phyloP scores from a whole-genome alignment of 2,113 vertebrate genomes.

The Lophius piscatorius region DNA sequence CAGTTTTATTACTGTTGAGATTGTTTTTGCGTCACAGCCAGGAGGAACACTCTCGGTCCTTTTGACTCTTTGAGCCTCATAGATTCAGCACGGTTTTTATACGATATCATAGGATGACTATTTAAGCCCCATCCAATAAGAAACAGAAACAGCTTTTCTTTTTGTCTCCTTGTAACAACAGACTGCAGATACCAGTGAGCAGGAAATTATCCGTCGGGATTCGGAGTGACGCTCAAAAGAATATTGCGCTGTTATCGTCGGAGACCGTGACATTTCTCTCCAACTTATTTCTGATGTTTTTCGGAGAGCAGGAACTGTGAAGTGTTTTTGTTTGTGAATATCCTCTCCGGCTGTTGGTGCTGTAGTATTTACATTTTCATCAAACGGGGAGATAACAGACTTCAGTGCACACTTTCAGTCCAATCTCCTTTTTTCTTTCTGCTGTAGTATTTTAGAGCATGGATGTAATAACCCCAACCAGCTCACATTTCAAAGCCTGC shows the following conservation, averaged over 20 bases:
- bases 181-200: conserved; percentile 15
- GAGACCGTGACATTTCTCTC: conserved; percentile 18
- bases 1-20: conserved; percentile 32
- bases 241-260: background rate
- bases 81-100: conserved; percentile 15
- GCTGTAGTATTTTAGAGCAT: conserved; percentile 36
- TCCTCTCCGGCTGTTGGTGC: background rate
- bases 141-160: conserved; percentile 35
- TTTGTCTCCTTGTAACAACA: conserved; percentile 39
- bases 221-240: conserved; percentile 18
- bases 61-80: conserved; percentile 38
- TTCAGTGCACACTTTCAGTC: background rate
- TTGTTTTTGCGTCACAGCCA: conserved; percentile 35
- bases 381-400: conserved; percentile 8
- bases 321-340: background rate
- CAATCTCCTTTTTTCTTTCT: conserved; percentile 6
- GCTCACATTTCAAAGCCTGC: no score
- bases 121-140: conserved; percentile 24
- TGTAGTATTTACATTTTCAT: background rate
- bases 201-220: conserved; percentile 22
- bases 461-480: conserved; percentile 1
- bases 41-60: conserved; percentile 28
- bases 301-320: conserved; percentile 3
- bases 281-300: conserved; percentile 4
- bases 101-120: conserved; percentile 10